A percentile compares a stretch with the other conserved stretches of the same genome.
phyloP scores from a whole-genome alignment of 2,888 invertebrate genomes.

The Eupelmus urozonus region DNA sequence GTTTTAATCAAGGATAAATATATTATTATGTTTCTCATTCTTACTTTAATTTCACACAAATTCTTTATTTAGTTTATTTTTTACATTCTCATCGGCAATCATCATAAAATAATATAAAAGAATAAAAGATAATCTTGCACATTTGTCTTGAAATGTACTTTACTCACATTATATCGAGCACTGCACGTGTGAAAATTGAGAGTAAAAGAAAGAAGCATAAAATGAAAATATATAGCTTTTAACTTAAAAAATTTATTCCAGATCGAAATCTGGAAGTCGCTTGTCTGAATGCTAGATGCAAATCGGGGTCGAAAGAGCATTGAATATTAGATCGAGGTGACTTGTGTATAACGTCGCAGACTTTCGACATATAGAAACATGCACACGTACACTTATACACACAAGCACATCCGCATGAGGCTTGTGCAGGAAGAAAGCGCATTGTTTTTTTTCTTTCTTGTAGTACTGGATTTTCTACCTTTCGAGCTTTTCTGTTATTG shows the following conservation, averaged over 20 bases:
- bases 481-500: slow-evolving; percentile 13
- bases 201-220: background rate
- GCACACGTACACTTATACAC: background rate
- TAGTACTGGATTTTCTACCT: background rate
- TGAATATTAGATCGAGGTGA: slow-evolving; percentile 72
- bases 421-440: background rate
- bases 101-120: background rate
- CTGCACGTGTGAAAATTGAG: slow-evolving; percentile 31
- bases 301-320: slow-evolving; percentile 67
- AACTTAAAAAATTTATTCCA: slow-evolving; percentile 50
- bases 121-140: slow-evolving; percentile 34
- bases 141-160: slow-evolving; percentile 50
- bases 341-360: slow-evolving; percentile 44
- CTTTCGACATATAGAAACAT: slow-evolving; percentile 50
- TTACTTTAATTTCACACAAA: background rate
- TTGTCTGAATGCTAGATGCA: slow-evolving; percentile 63
- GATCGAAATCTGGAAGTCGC: slow-evolving; percentile 52
- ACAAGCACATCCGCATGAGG: background rate
- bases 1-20: background rate
- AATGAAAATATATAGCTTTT: slow-evolving; percentile 29
- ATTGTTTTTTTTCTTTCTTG: slow-evolving; percentile 19
- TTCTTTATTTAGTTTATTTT: slow-evolving; percentile 5
- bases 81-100: background rate
- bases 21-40: background rate
- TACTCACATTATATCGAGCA: slow-evolving; percentile 18